Conservation (phyloP, 2,888 invertebrate genomes). For the Acanthopleura granulata region DNA sequence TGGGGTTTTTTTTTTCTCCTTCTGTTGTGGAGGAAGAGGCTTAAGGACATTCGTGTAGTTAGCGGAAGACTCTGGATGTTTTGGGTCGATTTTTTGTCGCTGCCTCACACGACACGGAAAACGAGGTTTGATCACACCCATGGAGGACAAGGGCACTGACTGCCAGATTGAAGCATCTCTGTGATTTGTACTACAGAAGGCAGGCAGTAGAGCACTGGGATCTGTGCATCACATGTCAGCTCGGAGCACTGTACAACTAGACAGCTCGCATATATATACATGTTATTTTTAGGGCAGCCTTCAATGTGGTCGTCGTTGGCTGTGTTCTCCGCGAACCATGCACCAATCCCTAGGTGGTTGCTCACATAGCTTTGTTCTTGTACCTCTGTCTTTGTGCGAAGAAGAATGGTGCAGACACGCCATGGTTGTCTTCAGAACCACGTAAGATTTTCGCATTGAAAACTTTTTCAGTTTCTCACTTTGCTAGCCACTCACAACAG, state of each 20-base stretch:
- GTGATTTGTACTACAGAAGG: neutral
- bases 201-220: neutral
- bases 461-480: no score
- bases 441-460: neutral
- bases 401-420: neutral
- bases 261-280: neutral
- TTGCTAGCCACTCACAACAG: no score
- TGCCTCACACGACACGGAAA: slow-evolving; percentile 1
- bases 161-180: no score
- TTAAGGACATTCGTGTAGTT: neutral
- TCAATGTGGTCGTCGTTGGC: neutral
- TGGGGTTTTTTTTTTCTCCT: neutral
- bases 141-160: neutral
- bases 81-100: neutral
- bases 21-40: neutral
- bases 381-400: neutral
- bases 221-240: slow-evolving; percentile 1
- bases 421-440: neutral
- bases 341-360: neutral
- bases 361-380: neutral
- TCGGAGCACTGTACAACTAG: neutral
- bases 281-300: slow-evolving; percentile 5
- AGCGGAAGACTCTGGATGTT: neutral
- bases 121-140: neutral
- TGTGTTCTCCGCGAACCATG: neutral